Evolutionary conservation across 2,113 vertebrate genomes (phyloP), one percentile per base, ranked within the genome.

Genomic region (Orientallactaga bullata): DNA sequence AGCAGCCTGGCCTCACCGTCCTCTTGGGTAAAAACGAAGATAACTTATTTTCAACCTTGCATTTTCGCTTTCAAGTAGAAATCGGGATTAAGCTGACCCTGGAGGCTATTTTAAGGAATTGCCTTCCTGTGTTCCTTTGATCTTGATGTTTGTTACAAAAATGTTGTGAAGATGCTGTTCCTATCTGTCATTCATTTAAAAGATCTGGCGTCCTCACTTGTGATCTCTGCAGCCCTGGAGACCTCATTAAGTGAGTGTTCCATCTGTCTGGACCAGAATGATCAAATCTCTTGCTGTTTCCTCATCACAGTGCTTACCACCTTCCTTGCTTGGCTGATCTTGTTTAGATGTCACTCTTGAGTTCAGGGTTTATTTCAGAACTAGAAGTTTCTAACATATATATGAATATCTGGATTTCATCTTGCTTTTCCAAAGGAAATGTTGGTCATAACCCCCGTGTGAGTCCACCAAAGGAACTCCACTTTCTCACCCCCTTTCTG

Each of bases 61-160:
- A 17, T 86, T 97, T 95, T 96, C 3, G 65, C 73, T 94, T 94
- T 85, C 91, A 93, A 96, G 90, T 81, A 91, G 86, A 92, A 90
- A 93, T 60, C 91, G 78, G 76, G 35, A 63, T 93, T 95, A 96
- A 47, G 68, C 79, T 87, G 66, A 71, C 63, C 24, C 80, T 79
- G 18, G 35, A 93, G 58, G 47, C 77, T 87, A 3, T 63, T 83
- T 72, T 90, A 92, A 83, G 89, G 51, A 96, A 69, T 4, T 77
- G 65, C 58, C 94, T 97, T 97, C 5, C 13, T 77, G 66, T 61
- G 66, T 1, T 81, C 32, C 60, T 95, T 94, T 96, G 74, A 95
- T 92, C 88, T 88, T 81, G 30, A 69, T 85, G 39, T 55, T 79
- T 92, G 83, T 77, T 55, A 63, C 66, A 65, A 37, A 89, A 86